Conservation (phyloP, 2,113 vertebrate species). For the Salvator merianae region DNA sequence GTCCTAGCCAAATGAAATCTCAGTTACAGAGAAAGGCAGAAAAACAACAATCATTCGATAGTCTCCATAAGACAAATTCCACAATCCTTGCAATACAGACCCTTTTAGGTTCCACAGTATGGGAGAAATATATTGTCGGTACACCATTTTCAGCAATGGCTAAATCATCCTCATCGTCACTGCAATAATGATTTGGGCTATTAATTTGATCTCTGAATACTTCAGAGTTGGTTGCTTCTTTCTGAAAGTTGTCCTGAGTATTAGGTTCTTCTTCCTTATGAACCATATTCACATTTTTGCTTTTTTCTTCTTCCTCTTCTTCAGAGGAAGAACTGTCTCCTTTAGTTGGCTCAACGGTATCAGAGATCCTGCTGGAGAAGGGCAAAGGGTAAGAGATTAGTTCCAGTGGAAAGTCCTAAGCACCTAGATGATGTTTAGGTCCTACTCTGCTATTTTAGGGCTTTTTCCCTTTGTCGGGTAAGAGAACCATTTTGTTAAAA, state of each 20-base stretch:
- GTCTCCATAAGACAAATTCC: background rate
- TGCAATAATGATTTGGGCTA: conserved; percentile 65
- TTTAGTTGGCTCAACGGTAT: conserved; percentile 76
- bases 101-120: conserved; percentile 95
- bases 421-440: background rate
- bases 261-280: conserved; percentile 48
- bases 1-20: background rate
- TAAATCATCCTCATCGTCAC: conserved; percentile 67
- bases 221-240: conserved; percentile 32
- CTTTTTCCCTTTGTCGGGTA: no score
- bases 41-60: background rate
- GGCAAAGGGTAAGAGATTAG: no score
- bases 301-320: conserved; percentile 82
- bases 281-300: conserved; percentile 10
- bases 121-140: conserved; percentile 93
- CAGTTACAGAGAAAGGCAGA: background rate
- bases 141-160: conserved; percentile 70
- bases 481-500: background rate
- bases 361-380: conserved; percentile 65
- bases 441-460: background rate
- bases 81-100: conserved; percentile 66
- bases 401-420: background rate
- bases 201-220: conserved; percentile 62
- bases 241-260: conserved; percentile 48
- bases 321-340: conserved; percentile 84